phyloP scores from a whole-genome alignment of 2,888 invertebrate genomes.

The Stenurella melanura region DNA sequence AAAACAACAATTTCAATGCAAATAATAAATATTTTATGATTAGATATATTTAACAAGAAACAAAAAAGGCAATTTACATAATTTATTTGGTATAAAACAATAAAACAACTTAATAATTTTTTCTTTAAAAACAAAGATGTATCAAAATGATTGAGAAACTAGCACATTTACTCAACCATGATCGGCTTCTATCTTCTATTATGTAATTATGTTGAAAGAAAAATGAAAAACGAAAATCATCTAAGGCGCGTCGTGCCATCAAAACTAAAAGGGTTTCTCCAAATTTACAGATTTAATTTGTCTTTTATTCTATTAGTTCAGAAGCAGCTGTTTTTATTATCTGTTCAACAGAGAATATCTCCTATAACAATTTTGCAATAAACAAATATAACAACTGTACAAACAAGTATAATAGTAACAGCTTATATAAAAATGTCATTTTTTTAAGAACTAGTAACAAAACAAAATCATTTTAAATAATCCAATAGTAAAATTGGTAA shows the following conservation, averaged over 20 bases:
- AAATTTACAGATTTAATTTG: not conserved
- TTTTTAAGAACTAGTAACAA: not conserved
- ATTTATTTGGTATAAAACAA: not conserved
- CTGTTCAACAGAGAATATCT: not conserved
- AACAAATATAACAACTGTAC: not conserved
- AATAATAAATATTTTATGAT: too few relatives aligned
- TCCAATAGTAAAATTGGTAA: not conserved
- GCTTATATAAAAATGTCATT: not conserved
- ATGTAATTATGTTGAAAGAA: not conserved
- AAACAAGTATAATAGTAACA: not conserved
- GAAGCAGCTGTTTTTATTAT: not conserved
- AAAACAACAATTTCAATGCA: too few relatives aligned
- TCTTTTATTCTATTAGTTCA: not conserved
- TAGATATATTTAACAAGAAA: not conserved
- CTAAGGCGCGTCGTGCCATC: not conserved
- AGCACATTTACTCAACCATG: not conserved
- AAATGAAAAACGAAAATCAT: not conserved
- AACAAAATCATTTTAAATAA: not conserved
- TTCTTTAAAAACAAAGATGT: slow-evolving; percentile 11
- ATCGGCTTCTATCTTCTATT: not conserved
- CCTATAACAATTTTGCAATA: not conserved
- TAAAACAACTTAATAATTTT: not conserved
- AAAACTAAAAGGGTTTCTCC: not conserved
- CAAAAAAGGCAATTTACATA: not conserved
- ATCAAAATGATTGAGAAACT: slow-evolving; percentile 25